phyloP scores from a whole-genome alignment of 2,113 vertebrate species.

The Tinamus guttatus region DNA sequence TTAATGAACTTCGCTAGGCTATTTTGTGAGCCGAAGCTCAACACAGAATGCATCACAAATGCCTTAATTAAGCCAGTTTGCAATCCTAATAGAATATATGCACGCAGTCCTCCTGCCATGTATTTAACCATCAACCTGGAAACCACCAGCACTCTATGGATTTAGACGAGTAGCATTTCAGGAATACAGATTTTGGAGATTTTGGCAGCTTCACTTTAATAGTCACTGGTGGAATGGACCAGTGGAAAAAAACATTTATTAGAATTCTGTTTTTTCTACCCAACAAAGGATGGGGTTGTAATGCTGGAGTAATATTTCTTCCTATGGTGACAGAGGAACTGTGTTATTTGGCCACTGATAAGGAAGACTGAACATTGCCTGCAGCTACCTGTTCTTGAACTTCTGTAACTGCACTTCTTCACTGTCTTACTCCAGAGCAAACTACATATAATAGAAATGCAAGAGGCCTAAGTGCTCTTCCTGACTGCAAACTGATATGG shows the following conservation, averaged over 20 bases:
- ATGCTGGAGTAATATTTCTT: slow-evolving; percentile 4
- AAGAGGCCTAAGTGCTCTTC: background rate
- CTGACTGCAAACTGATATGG: background rate
- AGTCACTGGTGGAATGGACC: background rate
- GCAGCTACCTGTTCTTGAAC: slow-evolving; percentile 39
- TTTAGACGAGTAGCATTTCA: background rate
- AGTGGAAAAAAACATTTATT: slow-evolving; percentile 11
- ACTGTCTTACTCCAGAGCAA: background rate
- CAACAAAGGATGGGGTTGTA: background rate
- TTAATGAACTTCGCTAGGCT: background rate
- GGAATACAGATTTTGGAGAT: background rate
- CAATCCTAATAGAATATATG: background rate
- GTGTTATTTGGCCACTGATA: background rate
- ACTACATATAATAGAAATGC: background rate
- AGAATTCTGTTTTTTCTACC: background rate
- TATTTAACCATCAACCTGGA: background rate
- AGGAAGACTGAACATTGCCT: background rate
- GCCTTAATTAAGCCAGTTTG: background rate
- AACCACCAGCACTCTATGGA: background rate
- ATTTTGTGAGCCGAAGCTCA: background rate
- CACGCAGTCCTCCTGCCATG: fast-evolving
- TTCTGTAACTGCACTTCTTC: slow-evolving; percentile 6
- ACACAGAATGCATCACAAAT: background rate
- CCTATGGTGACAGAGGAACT: background rate
- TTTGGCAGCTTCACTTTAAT: background rate